phyloP scores from a whole-genome alignment of 2,888 invertebrate genomes.

The Lasioglossum marginatum region DNA sequence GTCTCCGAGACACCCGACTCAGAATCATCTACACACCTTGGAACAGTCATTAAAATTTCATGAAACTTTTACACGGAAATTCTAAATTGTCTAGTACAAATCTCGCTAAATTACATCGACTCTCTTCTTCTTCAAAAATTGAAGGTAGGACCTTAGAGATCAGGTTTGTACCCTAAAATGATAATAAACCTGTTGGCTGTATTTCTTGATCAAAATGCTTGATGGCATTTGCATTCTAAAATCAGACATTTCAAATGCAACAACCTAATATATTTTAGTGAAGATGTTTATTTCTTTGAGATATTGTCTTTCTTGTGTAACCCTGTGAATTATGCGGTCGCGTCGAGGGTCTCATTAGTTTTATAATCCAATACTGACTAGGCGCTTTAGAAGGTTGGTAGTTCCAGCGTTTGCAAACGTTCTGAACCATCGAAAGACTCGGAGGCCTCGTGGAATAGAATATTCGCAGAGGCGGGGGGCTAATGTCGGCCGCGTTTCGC shows the following conservation, averaged over 20 bases:
- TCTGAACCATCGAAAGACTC: neutral
- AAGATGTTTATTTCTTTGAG: neutral
- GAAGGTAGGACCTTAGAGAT: no score
- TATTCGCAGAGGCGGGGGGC: neutral
- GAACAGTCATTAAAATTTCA: neutral
- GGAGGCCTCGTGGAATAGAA: neutral
- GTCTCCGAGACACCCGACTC: neutral
- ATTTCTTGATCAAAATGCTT: no score
- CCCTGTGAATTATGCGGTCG: neutral
- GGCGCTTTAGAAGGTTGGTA: neutral
- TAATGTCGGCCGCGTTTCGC: conserved; percentile 16
- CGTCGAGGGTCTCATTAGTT: neutral
- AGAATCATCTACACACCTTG: neutral
- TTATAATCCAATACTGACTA: neutral
- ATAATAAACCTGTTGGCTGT: no score
- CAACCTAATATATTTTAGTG: neutral
- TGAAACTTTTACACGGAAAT: neutral
- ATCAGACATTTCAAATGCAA: no score
- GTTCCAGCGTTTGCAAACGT: neutral
- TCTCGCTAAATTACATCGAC: neutral
- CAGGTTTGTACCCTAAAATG: no score
- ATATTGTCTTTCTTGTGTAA: neutral
- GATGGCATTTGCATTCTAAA: neutral
- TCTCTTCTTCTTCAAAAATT: no score
- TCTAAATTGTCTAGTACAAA: neutral